These are phyloP conservation scores for Sinocyclocheilus anophthalmus DNA, from an alignment of 2,113 vertebrate genomes.

Conservation along the genomic window DNA sequence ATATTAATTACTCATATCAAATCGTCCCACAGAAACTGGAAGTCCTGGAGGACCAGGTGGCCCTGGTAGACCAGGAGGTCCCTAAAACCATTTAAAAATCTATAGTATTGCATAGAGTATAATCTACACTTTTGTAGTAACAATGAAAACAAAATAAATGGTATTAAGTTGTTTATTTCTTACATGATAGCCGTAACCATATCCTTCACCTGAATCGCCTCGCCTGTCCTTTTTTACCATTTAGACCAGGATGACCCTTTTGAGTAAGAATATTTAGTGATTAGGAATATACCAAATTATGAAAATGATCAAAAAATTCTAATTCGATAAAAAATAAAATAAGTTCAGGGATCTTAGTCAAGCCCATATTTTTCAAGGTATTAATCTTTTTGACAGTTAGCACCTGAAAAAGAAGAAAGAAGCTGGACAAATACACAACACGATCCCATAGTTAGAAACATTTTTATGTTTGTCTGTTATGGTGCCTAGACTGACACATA, in stretches of 20 bases:
- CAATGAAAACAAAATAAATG: not conserved
- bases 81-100: constrained; percentile 61
- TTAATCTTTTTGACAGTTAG: too few relatives aligned
- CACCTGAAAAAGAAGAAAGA: not conserved
- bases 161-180: constrained; percentile 60
- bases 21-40: constrained; percentile 26
- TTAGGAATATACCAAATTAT: not conserved
- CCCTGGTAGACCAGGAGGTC: constrained; percentile 77
- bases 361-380: too few relatives aligned
- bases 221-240: constrained; percentile 87
- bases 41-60: constrained; percentile 69
- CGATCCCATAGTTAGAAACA: not conserved
- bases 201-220: constrained; percentile 75
- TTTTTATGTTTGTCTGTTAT: not conserved
- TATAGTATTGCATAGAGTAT: not conserved
- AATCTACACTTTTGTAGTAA: not conserved
- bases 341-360: too few relatives aligned
- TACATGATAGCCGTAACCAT: constrained; percentile 72
- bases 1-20: constrained; percentile 57
- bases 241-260: constrained; percentile 91
- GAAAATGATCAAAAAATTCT: not conserved
- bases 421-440: not conserved
- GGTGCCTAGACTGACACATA: not conserved
- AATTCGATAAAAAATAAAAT: too few relatives aligned
- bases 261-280: constrained; percentile 1